Evolutionary conservation across 2,113 vertebrate species (phyloP), one percentile per base, ranked within the genome.

Genomic region (Forbesichthys papilliferus): DNA sequence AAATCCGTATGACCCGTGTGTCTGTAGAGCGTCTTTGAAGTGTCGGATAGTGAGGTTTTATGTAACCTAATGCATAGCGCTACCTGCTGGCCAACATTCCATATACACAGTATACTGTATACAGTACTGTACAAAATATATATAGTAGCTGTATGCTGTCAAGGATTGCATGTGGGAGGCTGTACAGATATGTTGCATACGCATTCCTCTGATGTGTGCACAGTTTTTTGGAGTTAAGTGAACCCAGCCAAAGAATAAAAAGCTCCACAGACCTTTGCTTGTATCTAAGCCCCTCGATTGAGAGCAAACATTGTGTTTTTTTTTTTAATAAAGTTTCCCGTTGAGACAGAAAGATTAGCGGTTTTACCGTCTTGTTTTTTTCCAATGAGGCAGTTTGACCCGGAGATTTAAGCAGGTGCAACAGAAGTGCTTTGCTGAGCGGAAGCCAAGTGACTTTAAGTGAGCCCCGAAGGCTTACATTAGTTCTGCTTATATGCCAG

Each of bases 131-230:
- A 42, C 36, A 42, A 5, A 6, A 71, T 76, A 68, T 81, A 81
- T 79, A 27, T 27, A 27, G 27, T 27, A 27, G 27, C 2, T 27
- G 27, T 27, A 27, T 27, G 27, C 27, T 84, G 74, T 81, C 73
- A 82, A 81, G 57, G 59, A 69, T 73, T 82, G 61, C 68, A 64
- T 46, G 34, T 53, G 71, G 77, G 73, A 78, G 66, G 71, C 48
- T 69, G 68, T 54, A 51, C 11, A 77, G 65, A 66, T 42, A 67
- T 73, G 66, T 61, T 82, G 86, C 74, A 49, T 49, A 65, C 49
- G 70, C 68, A 82, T 86, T 88, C 60, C 69, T 86, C 88, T 89
- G 82, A 86, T 86, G 77, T 77, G 66, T 67, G 34, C 74, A 74
- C 59, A 66, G 67, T 4, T 49, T 74, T 84, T 68, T 74, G 46